Conservation (phyloP, 1,140 invertebrate genomes). For the Pseudoatta argentina region DNA sequence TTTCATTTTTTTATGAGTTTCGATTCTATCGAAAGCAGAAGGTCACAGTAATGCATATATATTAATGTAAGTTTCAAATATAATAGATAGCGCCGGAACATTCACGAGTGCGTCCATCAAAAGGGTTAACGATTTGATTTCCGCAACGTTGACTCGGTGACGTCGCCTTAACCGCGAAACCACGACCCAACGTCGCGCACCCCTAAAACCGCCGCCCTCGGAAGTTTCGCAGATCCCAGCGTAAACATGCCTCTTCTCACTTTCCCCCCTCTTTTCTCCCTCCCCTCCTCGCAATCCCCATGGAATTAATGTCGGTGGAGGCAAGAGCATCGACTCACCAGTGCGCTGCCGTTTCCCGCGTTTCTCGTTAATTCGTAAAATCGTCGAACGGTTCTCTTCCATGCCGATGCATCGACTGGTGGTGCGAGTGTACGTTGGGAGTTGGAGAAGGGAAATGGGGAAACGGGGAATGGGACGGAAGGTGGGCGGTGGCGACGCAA, state of each 20-base stretch:
- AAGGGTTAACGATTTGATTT: slow-evolving; percentile 64
- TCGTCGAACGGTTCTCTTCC: slow-evolving; percentile 73
- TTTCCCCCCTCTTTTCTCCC: neutral
- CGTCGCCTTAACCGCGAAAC: slow-evolving; percentile 74
- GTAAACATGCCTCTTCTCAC: slow-evolving; percentile 69
- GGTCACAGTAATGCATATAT: slow-evolving; percentile 36
- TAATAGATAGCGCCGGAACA: slow-evolving; percentile 5
- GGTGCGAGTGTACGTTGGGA: neutral
- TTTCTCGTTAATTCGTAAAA: slow-evolving; percentile 73
- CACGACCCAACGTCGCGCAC: slow-evolving; percentile 63
- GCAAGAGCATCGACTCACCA: slow-evolving; percentile 54
- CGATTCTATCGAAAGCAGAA: neutral
- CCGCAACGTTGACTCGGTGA: slow-evolving; percentile 58
- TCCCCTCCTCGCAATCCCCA: slow-evolving; percentile 14
- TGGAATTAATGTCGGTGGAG: slow-evolving; percentile 61
- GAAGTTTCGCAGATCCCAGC: slow-evolving; percentile 74
- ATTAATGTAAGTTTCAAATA: slow-evolving; percentile 2
- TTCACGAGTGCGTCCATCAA: slow-evolving; percentile 40
- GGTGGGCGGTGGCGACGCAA: slow-evolving; percentile 58
- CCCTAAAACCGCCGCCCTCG: slow-evolving; percentile 64
- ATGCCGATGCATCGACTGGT: slow-evolving; percentile 66
- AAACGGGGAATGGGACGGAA: neutral
- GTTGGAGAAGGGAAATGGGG: slow-evolving; percentile 27
- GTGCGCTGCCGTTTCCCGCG: slow-evolving; percentile 49
- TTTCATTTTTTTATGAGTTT: slow-evolving; percentile 27